Evolutionary conservation across 1,140 invertebrate species (phyloP).

Genomic region (Drosophila varians): DNA sequence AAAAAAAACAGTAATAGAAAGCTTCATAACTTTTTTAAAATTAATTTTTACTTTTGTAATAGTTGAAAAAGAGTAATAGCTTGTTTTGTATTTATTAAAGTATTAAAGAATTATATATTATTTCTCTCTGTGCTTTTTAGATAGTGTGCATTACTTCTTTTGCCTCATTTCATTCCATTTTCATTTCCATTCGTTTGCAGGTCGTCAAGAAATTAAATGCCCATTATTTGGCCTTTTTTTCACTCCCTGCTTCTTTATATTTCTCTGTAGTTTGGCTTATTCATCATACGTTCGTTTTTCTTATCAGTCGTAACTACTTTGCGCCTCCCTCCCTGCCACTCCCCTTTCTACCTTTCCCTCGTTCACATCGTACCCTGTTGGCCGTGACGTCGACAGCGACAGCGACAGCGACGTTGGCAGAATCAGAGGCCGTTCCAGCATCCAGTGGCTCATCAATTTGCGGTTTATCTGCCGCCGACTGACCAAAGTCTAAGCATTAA

Average conservation of each 20-base stretch:
- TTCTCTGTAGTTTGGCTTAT: slow-evolving; percentile 26
- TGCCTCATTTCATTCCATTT: slow-evolving; percentile 42
- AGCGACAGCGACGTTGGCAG: slow-evolving; percentile 12
- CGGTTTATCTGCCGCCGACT: slow-evolving; percentile 24
- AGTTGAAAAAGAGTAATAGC: background rate
- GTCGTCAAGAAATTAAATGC: slow-evolving; percentile 66
- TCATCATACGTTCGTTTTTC: slow-evolving; percentile 48
- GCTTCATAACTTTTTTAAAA: too few relatives aligned
- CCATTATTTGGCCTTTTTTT: slow-evolving; percentile 48
- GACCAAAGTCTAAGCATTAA: slow-evolving; percentile 15
- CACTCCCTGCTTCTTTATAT: slow-evolving; percentile 12
- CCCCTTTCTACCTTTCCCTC: slow-evolving; percentile 1
- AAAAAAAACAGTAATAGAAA: too few relatives aligned
- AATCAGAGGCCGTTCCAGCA: background rate
- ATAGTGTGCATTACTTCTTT: slow-evolving; percentile 35
- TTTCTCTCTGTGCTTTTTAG: background rate
- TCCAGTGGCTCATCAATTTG: slow-evolving; percentile 50
- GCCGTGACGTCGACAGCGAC: slow-evolving; percentile 12
- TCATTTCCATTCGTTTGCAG: slow-evolving; percentile 53
- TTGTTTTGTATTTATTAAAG: background rate
- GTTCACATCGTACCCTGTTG: background rate
- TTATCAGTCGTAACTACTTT: slow-evolving; percentile 58
- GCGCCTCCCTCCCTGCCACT: background rate
- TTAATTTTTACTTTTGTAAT: too few relatives aligned
- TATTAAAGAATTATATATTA: background rate